Evolutionary conservation across 2,888 invertebrate species (phyloP).

Genomic region (Eilema sororculum): DNA sequence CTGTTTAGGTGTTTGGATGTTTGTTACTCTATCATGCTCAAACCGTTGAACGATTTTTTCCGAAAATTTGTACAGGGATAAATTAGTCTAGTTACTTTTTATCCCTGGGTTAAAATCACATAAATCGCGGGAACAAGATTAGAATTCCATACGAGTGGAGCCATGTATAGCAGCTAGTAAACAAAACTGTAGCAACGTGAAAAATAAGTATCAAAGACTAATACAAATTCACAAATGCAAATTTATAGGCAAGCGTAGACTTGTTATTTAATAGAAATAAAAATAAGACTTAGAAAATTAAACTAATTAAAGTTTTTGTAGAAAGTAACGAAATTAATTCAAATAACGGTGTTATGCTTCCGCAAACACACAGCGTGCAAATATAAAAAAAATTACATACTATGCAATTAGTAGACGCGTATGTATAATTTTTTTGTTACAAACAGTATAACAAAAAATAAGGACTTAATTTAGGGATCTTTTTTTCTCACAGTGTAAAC

Average conservation of each 20-base stretch:
- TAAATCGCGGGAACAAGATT: no score
- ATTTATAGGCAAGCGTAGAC: not conserved
- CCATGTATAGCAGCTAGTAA: no score
- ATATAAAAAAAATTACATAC: slow-evolving; percentile 15
- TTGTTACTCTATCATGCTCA: no score
- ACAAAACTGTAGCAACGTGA: not conserved
- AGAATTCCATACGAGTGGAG: no score
- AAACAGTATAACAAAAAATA: slow-evolving; percentile 32
- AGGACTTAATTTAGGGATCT: slow-evolving; percentile 62
- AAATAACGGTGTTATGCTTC: slow-evolving; percentile 23
- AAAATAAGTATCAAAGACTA: not conserved
- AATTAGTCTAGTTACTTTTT: no score
- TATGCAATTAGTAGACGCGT: slow-evolving; percentile 17
- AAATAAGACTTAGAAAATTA: not conserved
- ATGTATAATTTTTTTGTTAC: slow-evolving; percentile 28
- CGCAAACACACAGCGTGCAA: slow-evolving; percentile 14
- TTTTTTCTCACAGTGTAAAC: slow-evolving; percentile 75
- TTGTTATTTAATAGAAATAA: not conserved
- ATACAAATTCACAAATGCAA: not conserved
- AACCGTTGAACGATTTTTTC: no score
- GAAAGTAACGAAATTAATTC: slow-evolving; percentile 18
- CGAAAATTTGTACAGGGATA: no score
- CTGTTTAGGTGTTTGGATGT: no score
- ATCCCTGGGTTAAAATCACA: no score
- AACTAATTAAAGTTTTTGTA: slow-evolving; percentile 10